These are phyloP conservation scores for Myrmecobius fasciatus DNA, from an alignment of 2,113 vertebrate species.

Conservation along the genomic window DNA sequence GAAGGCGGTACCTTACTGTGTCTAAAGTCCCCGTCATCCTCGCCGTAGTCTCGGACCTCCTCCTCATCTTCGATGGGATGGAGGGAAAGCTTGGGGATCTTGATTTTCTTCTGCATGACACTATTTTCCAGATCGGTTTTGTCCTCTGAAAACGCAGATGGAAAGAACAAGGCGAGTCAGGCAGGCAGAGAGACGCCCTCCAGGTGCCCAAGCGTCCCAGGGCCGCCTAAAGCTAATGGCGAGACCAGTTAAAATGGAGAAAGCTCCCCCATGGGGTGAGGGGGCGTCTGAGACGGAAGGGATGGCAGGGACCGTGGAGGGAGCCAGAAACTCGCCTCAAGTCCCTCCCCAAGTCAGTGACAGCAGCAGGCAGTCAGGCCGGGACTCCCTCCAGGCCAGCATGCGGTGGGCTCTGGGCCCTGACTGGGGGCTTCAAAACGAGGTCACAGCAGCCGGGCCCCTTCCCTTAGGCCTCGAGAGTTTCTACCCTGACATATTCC, in stretches of 20 bases:
- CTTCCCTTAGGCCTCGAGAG: background rate
- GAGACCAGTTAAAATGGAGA: slow-evolving; percentile 77
- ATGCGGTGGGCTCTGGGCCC: background rate
- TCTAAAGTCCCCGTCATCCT: slow-evolving; percentile 95
- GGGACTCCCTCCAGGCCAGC: background rate
- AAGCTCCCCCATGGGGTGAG: slow-evolving; percentile 47
- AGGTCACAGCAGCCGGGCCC: too few species aligned
- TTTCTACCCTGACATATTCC: background rate
- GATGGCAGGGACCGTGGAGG: background rate
- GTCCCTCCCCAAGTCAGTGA: background rate
- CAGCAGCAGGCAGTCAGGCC: background rate
- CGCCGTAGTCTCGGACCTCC: slow-evolving; percentile 94
- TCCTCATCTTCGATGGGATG: slow-evolving; percentile 93
- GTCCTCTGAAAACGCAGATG: slow-evolving; percentile 87
- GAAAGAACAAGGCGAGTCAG: slow-evolving; percentile 82
- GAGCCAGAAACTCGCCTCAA: background rate
- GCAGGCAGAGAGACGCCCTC: slow-evolving; percentile 70
- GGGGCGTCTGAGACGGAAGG: slow-evolving; percentile 20
- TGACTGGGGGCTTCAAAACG: too few species aligned
- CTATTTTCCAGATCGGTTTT: slow-evolving; percentile 97
- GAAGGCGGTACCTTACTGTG: slow-evolving; percentile 95
- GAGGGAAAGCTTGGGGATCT: slow-evolving; percentile 98
- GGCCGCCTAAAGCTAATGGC: slow-evolving; percentile 70
- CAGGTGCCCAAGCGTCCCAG: slow-evolving; percentile 66
- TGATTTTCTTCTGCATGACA: slow-evolving; percentile 99